These are phyloP conservation scores for Pluvialis apricaria DNA, from an alignment of 2,113 vertebrate species.

Conservation along the genomic window DNA sequence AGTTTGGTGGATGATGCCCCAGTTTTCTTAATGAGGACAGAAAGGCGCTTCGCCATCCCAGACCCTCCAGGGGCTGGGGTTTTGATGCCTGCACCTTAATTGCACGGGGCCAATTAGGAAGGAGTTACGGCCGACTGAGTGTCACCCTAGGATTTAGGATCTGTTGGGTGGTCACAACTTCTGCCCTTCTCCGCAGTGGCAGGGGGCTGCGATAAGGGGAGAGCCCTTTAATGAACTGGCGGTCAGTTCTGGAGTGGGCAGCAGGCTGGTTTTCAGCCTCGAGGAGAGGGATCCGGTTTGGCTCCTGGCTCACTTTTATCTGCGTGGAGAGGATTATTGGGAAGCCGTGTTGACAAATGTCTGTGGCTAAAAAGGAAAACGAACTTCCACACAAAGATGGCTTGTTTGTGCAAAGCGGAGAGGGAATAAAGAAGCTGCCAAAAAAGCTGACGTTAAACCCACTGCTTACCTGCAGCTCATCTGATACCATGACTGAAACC, in stretches of 20 bases:
- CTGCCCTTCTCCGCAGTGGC: neutral
- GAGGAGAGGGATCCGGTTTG: neutral
- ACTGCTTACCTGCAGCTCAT: slow-evolving; percentile 36
- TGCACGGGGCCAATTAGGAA: neutral
- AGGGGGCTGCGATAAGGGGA: neutral
- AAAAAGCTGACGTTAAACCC: slow-evolving; percentile 19
- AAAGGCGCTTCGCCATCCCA: neutral
- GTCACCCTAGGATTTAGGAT: neutral
- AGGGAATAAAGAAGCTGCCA: slow-evolving; percentile 20
- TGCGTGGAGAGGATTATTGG: neutral
- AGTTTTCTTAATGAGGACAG: neutral
- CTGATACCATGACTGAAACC: neutral
- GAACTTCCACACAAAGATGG: neutral
- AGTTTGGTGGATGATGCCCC: neutral
- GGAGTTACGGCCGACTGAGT: neutral
- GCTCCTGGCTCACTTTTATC: neutral
- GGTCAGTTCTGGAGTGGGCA: neutral
- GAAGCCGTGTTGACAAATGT: slow-evolving; percentile 4
- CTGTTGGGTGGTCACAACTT: neutral
- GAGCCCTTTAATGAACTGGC: neutral
- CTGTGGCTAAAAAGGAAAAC: neutral
- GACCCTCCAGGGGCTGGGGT: fast-evolving
- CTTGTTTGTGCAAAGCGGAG: neutral
- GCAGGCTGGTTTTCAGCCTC: neutral
- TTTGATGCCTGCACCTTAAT: neutral